phyloP scores from a whole-genome alignment of 2,113 vertebrate species.

The Sminthopsis crassicaudata region DNA sequence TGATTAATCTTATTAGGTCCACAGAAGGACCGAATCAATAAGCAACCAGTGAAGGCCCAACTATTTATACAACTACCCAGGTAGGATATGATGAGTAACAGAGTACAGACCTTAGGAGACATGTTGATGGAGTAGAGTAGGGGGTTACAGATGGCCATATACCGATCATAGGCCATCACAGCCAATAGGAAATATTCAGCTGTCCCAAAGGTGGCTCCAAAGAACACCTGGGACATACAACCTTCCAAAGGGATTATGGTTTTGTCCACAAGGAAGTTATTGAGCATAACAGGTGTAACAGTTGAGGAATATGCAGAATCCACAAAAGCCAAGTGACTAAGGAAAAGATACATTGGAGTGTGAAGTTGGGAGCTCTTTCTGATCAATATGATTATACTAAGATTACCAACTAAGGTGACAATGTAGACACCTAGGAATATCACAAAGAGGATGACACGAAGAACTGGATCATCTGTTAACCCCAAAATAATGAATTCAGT shows the following conservation, averaged over 20 bases:
- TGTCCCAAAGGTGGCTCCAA: conserved; percentile 26
- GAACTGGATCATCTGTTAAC: conserved; percentile 44
- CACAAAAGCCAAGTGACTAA: conserved; percentile 67
- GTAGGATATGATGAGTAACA: conserved; percentile 58
- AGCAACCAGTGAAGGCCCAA: conserved; percentile 51
- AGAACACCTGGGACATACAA: conserved; percentile 56
- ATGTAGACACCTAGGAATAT: conserved; percentile 67
- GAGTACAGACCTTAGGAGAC: conserved; percentile 10
- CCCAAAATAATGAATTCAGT: conserved; percentile 71
- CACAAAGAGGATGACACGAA: conserved; percentile 65
- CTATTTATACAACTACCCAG: conserved; percentile 49
- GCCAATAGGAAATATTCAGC: conserved; percentile 73
- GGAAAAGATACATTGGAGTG: conserved; percentile 70
- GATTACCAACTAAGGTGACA: conserved; percentile 58
- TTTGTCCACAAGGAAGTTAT: not conserved
- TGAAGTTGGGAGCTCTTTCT: conserved; percentile 58
- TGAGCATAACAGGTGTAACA: conserved; percentile 59
- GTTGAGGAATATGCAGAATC: conserved; percentile 53
- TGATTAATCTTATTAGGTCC: conserved; percentile 62
- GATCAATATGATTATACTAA: conserved; percentile 64
- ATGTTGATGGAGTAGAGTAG: conserved; percentile 57
- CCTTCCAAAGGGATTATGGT: conserved; percentile 18
- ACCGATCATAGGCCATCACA: conserved; percentile 75
- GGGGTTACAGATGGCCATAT: conserved; percentile 72
- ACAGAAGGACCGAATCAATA: conserved; percentile 66